Evolutionary conservation across 2,888 invertebrate genomes (phyloP), one percentile per base, ranked within the genome.

Genomic region (Malachius bipustulatus): DNA sequence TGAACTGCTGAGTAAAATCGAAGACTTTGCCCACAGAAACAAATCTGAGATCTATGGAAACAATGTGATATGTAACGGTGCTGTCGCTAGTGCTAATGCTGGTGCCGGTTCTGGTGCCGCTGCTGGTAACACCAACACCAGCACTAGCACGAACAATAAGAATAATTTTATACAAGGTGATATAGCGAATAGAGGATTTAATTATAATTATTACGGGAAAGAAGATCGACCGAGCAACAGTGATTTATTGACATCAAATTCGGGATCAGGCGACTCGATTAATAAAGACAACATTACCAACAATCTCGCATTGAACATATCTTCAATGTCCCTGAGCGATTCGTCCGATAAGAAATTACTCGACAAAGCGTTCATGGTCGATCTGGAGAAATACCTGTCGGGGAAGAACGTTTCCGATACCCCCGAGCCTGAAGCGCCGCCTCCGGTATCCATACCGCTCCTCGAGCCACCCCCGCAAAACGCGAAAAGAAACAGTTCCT

Each of bases 321-420:
- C 45, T 9, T 32, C 43, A 14, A 33, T 51, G 28, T 51, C 43
- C 26, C 30, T 52, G 13, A 39, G 46, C 3, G 47, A 48, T 14
- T 34, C 42, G 11, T 41, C 47, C 4, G 29, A 30, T n/a, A 47
- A 45, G n/a, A 41, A 44, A 8, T 36, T 35, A 10, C 33, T 40
- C 9, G 45, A 54, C 74, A 11, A 73, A 73, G 67, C 66, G 10
- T 77, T 79, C 42, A 63, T 77, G 24, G 71, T 70, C 1, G 77
- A 78, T 49, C 54, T 79, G 32, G 79, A 80, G 53, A 77, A 75
- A 45, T 71, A 70, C 46, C 59, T 78, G 9, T 38, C 52, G 24
- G 45, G 44, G 4, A 52, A 51, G 37, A 48, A 44, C 10, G 35
- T 35, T 30, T 44, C 37, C 12, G 34, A 32, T 15, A 36, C 26